A percentile compares a stretch with the other conserved stretches of the same genome.
Conservation (phyloP, 2,888 invertebrate genomes). For the Argyresthia goedartella region DNA sequence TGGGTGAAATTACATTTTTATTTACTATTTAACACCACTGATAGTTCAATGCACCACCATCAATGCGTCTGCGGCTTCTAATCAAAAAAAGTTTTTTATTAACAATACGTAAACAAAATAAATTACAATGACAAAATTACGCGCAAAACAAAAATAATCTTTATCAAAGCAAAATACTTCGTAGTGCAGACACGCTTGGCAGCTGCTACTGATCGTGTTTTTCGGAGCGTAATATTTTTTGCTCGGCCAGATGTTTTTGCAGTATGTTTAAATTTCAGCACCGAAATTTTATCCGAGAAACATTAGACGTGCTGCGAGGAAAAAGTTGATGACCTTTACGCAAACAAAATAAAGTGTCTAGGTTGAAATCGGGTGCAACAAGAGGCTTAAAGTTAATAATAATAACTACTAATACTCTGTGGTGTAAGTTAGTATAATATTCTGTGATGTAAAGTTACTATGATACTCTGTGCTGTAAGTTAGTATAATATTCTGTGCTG, state of each 20-base stretch:
- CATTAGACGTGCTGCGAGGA: constrained; percentile 22
- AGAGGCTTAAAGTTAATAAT: too few relatives aligned
- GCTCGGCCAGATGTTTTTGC: constrained; percentile 38
- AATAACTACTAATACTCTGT: too few relatives aligned
- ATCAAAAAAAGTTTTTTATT: background rate
- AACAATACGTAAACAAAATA: background rate
- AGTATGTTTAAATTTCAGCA: constrained; percentile 50
- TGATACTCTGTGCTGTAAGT: too few relatives aligned
- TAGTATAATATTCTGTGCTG: too few relatives aligned
- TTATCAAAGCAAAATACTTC: constrained; percentile 3
- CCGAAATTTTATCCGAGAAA: constrained; percentile 44
- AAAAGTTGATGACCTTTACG: constrained; percentile 18
- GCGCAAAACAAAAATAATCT: background rate
- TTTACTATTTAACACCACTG: constrained; percentile 8
- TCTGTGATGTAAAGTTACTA: too few relatives aligned
- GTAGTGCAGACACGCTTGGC: constrained; percentile 8
- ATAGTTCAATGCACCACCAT: constrained; percentile 12
- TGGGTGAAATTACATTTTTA: too few relatives aligned
- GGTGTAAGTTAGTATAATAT: too few relatives aligned
- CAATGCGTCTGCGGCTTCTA: background rate
- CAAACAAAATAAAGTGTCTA: too few relatives aligned
- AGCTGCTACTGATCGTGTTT: constrained; percentile 50
- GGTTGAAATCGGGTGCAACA: too few relatives aligned
- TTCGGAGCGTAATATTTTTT: constrained; percentile 61
- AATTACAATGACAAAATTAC: background rate